Evolutionary conservation across 2,888 invertebrate species (phyloP), one percentile per base, ranked within the genome.

Genomic region (Subacronicta megacephala): DNA sequence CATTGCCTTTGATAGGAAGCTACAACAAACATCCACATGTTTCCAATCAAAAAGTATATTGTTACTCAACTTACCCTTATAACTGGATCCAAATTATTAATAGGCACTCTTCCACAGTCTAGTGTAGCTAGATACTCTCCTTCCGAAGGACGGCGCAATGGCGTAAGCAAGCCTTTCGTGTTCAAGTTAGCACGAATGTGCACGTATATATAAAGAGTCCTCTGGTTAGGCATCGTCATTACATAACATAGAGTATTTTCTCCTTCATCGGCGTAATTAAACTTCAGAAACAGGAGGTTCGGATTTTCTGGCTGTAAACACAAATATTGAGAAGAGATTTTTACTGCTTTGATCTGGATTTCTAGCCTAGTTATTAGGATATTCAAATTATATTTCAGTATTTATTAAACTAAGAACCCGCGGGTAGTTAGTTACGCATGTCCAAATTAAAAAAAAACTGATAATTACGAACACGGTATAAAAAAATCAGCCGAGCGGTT

Each of bases 71-170:
- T 80, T 73, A 93, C 94, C 78, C 94, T 82, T 68, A 93, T 90
- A 23, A 93, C 93, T 2, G 93, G 90, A 82, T 94, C 93, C 62
- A 94, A 82, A 72, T 94, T 94, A 69, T 94, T 94, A 12, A 94
- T 93, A 29, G 93, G 92, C 16, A 93, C 93, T 79, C 81, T 85
- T 33, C 94, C 94, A 75, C 94, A 93, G 55, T 93, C 87, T 62
- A 93, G 61, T 17, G 87, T 81, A 3, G 90, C 84, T 17, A 93
- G 75, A 72, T 87, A 90, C 0, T 88, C 82, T 0, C 74, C 58
- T 1, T 69, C 73, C 0, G 83, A 51, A 12, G 80, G 80, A 12
- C 91, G 84, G 26, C 90, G 81, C 37, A 93, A 71, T n/a, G 94
- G 86, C 7, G 83, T 83, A 42, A 94, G 71, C 33, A 88, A 72